These are phyloP conservation scores for Falco concolor DNA, from an alignment of 2,797 vertebrate genomes.

Conservation along the genomic window DNA sequence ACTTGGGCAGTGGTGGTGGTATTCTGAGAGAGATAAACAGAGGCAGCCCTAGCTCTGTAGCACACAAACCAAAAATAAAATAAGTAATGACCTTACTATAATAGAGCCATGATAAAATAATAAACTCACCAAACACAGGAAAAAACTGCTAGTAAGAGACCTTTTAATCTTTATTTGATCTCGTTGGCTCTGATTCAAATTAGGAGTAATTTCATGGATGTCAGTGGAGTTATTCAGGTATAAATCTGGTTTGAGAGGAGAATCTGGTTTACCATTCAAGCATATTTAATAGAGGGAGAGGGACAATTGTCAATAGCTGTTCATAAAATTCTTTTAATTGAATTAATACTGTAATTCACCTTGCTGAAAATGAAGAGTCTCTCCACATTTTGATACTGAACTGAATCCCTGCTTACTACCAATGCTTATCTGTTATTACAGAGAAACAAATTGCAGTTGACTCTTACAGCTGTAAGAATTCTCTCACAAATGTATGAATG, in stretches of 20 bases:
- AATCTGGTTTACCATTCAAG: background rate
- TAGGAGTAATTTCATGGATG: conserved; percentile 11
- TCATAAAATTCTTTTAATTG: conserved; percentile 16
- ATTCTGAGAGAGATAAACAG: background rate
- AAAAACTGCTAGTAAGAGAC: background rate
- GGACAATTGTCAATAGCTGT: conserved; percentile 1
- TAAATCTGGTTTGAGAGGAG: conserved; percentile 13
- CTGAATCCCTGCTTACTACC: background rate
- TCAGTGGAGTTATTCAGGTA: conserved; percentile 29
- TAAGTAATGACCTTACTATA: background rate
- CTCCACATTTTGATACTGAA: background rate
- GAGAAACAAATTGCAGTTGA: background rate
- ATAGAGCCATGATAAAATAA: background rate
- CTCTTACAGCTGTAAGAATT: background rate
- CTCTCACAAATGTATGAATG: background rate
- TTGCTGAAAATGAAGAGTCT: background rate
- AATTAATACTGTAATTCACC: conserved; percentile 15
- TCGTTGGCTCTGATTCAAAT: conserved; percentile 2
- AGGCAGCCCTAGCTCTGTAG: background rate
- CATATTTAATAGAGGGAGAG: background rate
- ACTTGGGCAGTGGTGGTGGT: too few species aligned
- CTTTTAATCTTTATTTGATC: conserved; percentile 22
- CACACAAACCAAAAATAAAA: background rate
- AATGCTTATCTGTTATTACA: background rate
- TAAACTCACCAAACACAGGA: background rate